Evolutionary conservation across 2,888 invertebrate species (phyloP).

Genomic region (Lutraria lutraria): DNA sequence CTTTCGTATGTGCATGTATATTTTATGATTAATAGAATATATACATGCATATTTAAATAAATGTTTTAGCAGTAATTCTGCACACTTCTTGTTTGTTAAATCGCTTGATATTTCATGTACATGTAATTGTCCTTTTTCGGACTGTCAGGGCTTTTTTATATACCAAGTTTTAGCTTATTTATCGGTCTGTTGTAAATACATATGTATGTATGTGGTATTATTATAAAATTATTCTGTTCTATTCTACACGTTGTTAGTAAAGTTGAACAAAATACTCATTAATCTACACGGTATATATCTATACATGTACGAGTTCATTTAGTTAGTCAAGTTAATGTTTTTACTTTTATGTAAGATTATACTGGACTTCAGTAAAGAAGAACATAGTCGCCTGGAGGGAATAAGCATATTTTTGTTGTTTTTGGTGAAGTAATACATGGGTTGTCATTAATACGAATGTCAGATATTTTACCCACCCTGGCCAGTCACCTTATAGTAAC

Average conservation of each 20-base stretch:
- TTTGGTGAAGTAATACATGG: background rate
- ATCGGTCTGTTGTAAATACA: too few species aligned
- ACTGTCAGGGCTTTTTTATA: too few species aligned
- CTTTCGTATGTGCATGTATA: too few species aligned
- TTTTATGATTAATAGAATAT: too few species aligned
- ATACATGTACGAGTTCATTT: background rate
- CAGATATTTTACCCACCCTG: conserved; percentile 18
- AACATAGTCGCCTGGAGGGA: background rate
- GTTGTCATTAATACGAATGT: background rate
- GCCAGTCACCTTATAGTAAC: background rate
- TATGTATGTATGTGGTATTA: too few species aligned
- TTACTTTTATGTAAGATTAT: background rate
- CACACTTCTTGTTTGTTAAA: too few species aligned
- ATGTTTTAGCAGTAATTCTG: too few species aligned
- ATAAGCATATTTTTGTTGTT: background rate
- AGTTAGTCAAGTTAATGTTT: background rate
- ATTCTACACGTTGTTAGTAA: background rate
- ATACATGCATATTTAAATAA: too few species aligned
- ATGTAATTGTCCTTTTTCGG: too few species aligned
- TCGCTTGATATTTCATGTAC: too few species aligned
- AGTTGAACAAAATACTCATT: background rate
- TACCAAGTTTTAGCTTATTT: too few species aligned
- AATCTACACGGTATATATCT: background rate
- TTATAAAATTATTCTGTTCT: too few species aligned
- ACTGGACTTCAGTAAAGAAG: background rate